Percentiles rank a stretch among this genome's conserved stretches.
Evolutionary conservation across 2,797 vertebrate species (phyloP).

Genomic region (Pempheris klunzingeri): DNA sequence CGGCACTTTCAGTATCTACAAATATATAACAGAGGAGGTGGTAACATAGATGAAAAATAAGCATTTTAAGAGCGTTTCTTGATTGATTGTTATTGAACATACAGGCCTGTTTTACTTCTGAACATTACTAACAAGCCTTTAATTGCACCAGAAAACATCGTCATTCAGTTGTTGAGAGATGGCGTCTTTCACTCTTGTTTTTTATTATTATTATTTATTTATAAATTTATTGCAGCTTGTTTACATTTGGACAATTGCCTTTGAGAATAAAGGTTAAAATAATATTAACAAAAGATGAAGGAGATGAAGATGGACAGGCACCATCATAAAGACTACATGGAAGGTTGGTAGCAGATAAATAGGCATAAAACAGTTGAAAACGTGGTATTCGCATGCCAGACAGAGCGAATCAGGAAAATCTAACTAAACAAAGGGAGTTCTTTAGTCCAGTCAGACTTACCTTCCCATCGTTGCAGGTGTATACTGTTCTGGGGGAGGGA

Average conservation of each 20-base stretch:
- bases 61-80: background rate
- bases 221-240: slow-evolving; percentile 10
- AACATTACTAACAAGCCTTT: slow-evolving; percentile 9
- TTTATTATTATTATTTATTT: too few relatives aligned
- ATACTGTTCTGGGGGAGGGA: slow-evolving; percentile 87
- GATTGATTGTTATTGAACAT: background rate
- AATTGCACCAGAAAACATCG: slow-evolving; percentile 13
- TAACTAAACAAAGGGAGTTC: slow-evolving; percentile 6
- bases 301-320: slow-evolving; percentile 14
- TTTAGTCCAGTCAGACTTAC: slow-evolving; percentile 62
- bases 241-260: slow-evolving; percentile 32
- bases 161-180: slow-evolving; percentile 13
- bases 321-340: slow-evolving; percentile 8
- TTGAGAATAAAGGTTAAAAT: slow-evolving; percentile 13
- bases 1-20: background rate
- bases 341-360: slow-evolving; percentile 8
- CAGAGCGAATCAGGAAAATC: background rate
- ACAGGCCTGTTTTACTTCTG: background rate
- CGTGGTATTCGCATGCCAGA: background rate
- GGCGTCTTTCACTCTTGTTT: slow-evolving; percentile 6
- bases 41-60: background rate
- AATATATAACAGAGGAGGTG: background rate
- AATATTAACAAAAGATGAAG: slow-evolving; percentile 2
- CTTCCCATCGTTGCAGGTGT: slow-evolving; percentile 90
- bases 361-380: slow-evolving; percentile 8